Conservation (phyloP, 2,113 vertebrate genomes). For the Ahaetulla prasina region DNA sequence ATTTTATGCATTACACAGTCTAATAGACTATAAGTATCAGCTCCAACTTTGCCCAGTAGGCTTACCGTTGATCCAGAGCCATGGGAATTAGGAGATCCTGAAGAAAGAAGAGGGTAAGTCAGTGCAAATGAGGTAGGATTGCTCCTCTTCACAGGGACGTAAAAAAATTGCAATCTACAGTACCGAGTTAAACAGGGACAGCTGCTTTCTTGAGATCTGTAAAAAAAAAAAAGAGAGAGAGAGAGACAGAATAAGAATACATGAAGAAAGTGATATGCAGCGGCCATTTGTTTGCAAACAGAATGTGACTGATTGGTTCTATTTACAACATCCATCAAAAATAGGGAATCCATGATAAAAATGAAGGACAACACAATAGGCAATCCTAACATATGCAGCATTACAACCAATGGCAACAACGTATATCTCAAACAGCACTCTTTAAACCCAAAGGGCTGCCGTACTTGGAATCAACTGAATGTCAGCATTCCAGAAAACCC, state of each 20-base stretch:
- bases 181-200: constrained; percentile 80
- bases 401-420: background rate
- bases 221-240: background rate
- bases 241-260: background rate
- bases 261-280: accelerated
- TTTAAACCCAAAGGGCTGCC: background rate
- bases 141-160: constrained; percentile 83
- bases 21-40: too few species aligned
- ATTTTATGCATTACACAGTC: background rate
- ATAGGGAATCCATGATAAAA: background rate
- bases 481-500: too few species aligned
- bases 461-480: background rate
- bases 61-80: constrained; percentile 41
- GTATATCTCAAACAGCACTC: background rate
- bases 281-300: accelerated
- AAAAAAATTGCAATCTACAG: constrained; percentile 92
- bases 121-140: background rate
- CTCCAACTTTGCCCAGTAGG: background rate
- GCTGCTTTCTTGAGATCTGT: constrained; percentile 77
- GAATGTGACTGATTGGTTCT: background rate
- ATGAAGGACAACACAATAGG: background rate
- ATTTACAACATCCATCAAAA: background rate
- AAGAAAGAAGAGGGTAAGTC: constrained; percentile 1
- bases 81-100: constrained; percentile 35
- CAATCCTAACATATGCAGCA: background rate